These are phyloP conservation scores for Acropora tenuis DNA, from an alignment of 64 coral and sea anemone genomes.

Conservation along the genomic window DNA sequence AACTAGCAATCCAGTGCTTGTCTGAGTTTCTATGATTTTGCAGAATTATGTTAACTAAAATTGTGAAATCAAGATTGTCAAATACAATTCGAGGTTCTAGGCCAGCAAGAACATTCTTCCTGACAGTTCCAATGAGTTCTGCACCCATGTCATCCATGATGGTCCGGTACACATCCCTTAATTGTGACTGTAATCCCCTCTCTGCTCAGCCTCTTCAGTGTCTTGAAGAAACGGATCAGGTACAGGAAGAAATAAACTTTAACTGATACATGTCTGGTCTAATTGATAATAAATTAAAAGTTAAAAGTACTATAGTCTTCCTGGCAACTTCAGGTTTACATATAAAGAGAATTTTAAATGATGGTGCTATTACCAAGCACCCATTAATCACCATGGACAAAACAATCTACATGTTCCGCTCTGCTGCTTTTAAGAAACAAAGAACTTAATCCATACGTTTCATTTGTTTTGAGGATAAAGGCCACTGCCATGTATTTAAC, in stretches of 20 bases:
- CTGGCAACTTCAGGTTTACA: no score
- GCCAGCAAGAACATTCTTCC: conserved; percentile 16
- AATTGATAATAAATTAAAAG: no score
- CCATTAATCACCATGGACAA: no score
- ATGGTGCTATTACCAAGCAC: no score
- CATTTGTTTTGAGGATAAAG: no score
- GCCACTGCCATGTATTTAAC: no score
- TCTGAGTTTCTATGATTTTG: conserved; percentile 1
- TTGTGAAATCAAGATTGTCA: conserved; percentile 61
- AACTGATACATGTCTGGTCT: no score
- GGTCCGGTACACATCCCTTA: conserved; percentile 13
- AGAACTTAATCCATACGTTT: no score
- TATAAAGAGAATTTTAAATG: no score
- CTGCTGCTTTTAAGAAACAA: no score
- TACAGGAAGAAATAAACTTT: not conserved
- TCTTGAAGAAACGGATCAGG: not conserved
- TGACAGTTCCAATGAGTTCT: conserved; percentile 37
- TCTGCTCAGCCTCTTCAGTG: conserved; percentile 35
- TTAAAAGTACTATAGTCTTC: no score
- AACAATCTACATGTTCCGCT: no score
- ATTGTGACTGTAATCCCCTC: conserved; percentile 42
- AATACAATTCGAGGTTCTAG: conserved; percentile 42
- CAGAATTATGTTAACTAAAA: conserved; percentile 58
- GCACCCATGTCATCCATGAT: conserved; percentile 63
- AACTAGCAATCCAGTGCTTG: conserved; percentile 57